Evolutionary conservation across 2,113 vertebrate species (phyloP).

Genomic region (Rhea pennata): DNA sequence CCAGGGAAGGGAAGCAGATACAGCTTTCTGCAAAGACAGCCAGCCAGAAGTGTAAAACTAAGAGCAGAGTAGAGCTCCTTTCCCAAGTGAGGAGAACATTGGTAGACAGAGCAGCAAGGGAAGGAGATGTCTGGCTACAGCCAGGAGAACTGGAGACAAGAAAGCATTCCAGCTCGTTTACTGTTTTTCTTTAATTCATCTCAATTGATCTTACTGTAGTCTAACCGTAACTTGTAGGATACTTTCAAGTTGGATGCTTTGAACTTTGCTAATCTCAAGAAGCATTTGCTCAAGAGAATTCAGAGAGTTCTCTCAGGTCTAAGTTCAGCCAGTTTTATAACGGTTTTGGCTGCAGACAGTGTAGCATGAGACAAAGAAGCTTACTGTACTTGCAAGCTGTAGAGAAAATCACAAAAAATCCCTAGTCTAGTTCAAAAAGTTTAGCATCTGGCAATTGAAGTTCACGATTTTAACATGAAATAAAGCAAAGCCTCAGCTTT

Average conservation of each 20-base stretch:
- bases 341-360: neutral
- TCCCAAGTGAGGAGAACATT: neutral
- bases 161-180: neutral
- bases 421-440: neutral
- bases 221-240: neutral
- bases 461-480: neutral
- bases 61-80: neutral
- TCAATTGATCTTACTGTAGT: neutral
- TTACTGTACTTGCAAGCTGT: neutral
- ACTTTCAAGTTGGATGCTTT: neutral
- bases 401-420: neutral
- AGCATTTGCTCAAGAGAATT: neutral
- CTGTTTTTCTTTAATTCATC: neutral
- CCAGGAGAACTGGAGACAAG: neutral
- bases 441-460: neutral
- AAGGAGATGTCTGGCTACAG: neutral
- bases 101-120: neutral
- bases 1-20: neutral
- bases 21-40: neutral
- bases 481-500: conserved; percentile 8
- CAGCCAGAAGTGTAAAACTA: neutral
- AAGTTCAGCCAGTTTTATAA: neutral
- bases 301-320: neutral
- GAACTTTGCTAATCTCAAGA: neutral
- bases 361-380: neutral